phyloP scores from a whole-genome alignment of 2,888 invertebrate species.

The Nomada fabriciana region DNA sequence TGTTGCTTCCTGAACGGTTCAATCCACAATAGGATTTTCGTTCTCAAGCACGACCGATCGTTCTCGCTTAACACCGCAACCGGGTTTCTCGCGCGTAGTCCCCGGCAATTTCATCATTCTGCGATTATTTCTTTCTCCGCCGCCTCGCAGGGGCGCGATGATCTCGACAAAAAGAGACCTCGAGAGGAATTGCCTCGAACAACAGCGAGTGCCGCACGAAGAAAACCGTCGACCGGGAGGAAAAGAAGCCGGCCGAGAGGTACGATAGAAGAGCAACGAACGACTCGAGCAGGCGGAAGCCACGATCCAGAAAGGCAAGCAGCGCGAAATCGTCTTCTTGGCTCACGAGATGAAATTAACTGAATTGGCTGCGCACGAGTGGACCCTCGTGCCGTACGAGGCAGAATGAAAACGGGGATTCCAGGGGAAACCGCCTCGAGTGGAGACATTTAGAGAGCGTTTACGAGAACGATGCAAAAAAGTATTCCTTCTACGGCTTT shows the following conservation, averaged over 20 bases:
- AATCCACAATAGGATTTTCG: no score
- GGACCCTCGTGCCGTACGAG: constrained; percentile 47
- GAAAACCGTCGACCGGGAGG: background rate
- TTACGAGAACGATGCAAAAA: constrained; percentile 8
- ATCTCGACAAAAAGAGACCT: constrained; percentile 40
- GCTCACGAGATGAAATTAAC: constrained; percentile 62
- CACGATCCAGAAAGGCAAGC: constrained; percentile 62
- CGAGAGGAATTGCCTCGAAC: constrained; percentile 47
- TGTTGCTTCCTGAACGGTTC: no score
- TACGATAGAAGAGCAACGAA: constrained; percentile 16
- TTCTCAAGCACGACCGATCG: no score
- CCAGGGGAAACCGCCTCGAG: constrained; percentile 19
- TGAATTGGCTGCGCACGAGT: constrained; percentile 65
- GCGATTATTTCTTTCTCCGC: constrained; percentile 7
- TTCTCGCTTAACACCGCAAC: no score
- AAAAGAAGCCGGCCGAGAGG: constrained; percentile 6
- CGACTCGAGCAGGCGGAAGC: constrained; percentile 38
- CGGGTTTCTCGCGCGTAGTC: background rate
- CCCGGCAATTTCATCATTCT: constrained; percentile 10
- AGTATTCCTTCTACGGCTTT: constrained; percentile 23
- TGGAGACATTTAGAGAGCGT: constrained; percentile 22
- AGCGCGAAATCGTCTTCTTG: constrained; percentile 67
- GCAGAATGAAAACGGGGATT: constrained; percentile 33
- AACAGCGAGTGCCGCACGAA: constrained; percentile 29
- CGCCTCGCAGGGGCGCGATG: constrained; percentile 19